Base-by-base conservation (phyloP, 2,113 vertebrate species). In the Dicrurus megarhynchus region DNA sequence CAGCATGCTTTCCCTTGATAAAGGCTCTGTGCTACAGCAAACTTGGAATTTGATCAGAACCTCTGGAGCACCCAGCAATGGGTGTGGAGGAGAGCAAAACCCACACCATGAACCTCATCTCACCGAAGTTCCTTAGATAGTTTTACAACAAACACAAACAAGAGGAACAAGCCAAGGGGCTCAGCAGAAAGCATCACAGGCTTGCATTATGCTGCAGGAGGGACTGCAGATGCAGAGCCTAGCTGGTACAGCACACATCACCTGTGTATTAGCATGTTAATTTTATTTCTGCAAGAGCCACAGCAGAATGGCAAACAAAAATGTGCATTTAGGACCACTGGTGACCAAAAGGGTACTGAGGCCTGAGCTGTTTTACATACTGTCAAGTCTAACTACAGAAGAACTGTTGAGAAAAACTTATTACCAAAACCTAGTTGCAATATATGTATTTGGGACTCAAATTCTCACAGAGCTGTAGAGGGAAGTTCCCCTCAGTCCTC, bases 11-110 rank as follows among this genome's bases (percentile, higher is more conserved):
- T 94, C 46, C 52, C 71, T 93, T 78, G 87, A 93, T 94, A 95
- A 96, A 68, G 61, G 13, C 63, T 89, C 79, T 44, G 42, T 64
- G 60, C 91, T 87, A 60, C 76, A 89, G 59, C 74, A 92, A 78
- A 92, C 75, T 83, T 95, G 89, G 91, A 95, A 93, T 93, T 93
- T 52, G 73, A 93, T 95, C 93, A 94, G 90, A 96, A 93, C 84
- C 11, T 82, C 86, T 52, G 63, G 68, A 88, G 75, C 78, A 90
- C 33, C 23, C 49, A 3, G 63, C 9, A 7, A 37, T 91, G 60
- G 90, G 92, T 73, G 90, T 57, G 64, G 79, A 84, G 55, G 26
- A 83, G 55, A 76, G 65, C 56, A 97, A 94, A 88, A 89, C 37
- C 85, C 95, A 93, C 80, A 89, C 52, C 6, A 3, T 4, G 52